Percentiles rank a stretch among this genome's conserved stretches.
Conservation (phyloP, 2,113 vertebrate genomes). For the Paradoxurus hermaphroditus region DNA sequence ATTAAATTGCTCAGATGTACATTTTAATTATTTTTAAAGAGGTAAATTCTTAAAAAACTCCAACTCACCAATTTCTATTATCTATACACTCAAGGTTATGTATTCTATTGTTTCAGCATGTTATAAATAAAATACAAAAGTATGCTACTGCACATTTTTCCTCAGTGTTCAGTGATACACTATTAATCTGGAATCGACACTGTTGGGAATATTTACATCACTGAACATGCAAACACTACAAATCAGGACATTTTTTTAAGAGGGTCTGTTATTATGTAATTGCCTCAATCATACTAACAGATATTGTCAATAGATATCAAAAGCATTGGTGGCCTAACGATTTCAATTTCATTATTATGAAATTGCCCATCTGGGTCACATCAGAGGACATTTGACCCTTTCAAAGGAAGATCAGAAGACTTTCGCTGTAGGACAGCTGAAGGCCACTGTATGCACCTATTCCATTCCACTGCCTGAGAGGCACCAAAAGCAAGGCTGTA, state of each 20-base stretch:
- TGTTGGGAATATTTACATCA: not conserved
- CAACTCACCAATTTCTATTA: not conserved
- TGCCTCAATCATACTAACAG: not conserved
- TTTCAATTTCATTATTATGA: not conserved
- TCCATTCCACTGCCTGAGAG: not conserved
- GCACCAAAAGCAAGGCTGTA: fast-evolving
- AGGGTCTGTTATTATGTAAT: not conserved
- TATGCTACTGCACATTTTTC: not conserved
- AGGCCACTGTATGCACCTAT: not conserved
- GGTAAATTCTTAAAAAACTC: not conserved
- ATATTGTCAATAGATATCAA: not conserved
- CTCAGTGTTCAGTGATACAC: not conserved
- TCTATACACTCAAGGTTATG: not conserved
- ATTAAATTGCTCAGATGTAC: not conserved
- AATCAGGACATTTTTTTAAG: not conserved
- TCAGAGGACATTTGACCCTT: not conserved
- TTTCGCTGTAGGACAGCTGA: not conserved
- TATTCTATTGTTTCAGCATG: not conserved
- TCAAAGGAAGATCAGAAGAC: not conserved
- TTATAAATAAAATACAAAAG: not conserved
- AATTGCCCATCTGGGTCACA: not conserved
- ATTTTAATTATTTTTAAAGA: not conserved
- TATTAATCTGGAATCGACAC: not conserved
- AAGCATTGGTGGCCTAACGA: not conserved
- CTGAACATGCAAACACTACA: not conserved